phyloP scores from a whole-genome alignment of 1,140 invertebrate species.

The Zaprionus ghesquierei region DNA sequence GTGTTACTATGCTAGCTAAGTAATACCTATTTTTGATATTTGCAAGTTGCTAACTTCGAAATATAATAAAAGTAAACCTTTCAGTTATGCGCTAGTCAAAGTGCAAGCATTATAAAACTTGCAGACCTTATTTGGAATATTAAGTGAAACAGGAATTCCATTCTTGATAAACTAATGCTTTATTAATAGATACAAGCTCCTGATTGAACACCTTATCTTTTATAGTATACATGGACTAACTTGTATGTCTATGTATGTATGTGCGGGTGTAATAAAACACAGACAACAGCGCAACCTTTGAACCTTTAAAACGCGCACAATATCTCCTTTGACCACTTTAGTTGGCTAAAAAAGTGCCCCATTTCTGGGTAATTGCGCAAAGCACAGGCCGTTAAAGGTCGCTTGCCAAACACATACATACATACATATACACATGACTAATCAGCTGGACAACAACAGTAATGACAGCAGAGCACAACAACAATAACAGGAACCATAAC shows the following conservation, averaged over 20 bases:
- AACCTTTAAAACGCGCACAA: constrained; percentile 5
- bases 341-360: neutral
- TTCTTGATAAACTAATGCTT: neutral
- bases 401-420: neutral
- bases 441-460: constrained; percentile 18
- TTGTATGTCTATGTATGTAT: neutral
- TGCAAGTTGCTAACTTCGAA: too few relatives aligned
- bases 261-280: neutral
- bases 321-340: too few relatives aligned
- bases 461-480: neutral
- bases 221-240: neutral
- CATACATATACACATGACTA: constrained; percentile 9
- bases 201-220: neutral
- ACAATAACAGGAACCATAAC: constrained; percentile 24
- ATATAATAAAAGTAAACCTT: too few relatives aligned
- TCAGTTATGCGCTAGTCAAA: too few relatives aligned
- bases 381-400: constrained; percentile 12
- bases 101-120: too few relatives aligned
- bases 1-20: too few relatives aligned
- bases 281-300: constrained; percentile 1
- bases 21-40: too few relatives aligned
- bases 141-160: too few relatives aligned
- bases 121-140: too few relatives aligned
- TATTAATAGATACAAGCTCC: neutral
- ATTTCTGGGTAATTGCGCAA: constrained; percentile 35